Evolutionary conservation across 1,140 invertebrate species (phyloP).

Genomic region (Megalopta genalis): DNA sequence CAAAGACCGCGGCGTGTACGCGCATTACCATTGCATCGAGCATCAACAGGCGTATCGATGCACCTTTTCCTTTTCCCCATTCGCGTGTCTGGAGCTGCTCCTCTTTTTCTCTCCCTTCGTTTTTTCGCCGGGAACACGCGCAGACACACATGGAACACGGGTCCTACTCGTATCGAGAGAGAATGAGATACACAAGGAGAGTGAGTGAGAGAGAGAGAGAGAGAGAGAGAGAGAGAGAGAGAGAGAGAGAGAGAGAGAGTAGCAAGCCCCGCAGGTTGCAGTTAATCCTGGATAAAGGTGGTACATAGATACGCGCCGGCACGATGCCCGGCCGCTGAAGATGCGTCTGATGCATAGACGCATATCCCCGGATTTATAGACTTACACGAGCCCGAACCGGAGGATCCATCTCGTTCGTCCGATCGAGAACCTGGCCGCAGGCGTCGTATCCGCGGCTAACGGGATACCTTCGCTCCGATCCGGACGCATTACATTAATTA

Average conservation of each 20-base stretch:
- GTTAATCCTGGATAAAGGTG: background rate
- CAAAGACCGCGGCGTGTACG: background rate
- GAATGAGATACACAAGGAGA: too few species aligned
- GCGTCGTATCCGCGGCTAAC: background rate
- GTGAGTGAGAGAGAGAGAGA: too few species aligned
- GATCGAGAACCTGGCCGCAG: background rate
- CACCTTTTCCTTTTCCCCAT: background rate
- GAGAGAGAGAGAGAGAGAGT: background rate
- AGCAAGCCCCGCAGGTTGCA: background rate
- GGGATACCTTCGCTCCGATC: background rate
- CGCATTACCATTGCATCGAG: background rate
- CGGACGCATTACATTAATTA: background rate
- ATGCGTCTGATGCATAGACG: background rate
- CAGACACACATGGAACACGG: background rate
- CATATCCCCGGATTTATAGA: slow-evolving; percentile 1
- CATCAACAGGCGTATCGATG: slow-evolving; percentile 3
- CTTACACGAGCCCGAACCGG: background rate
- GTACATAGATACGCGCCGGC: background rate
- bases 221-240: too few species aligned
- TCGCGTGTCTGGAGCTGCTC: background rate
- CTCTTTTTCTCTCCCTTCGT: background rate
- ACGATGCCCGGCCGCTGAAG: background rate
- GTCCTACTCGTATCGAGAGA: too few species aligned
- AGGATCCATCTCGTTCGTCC: background rate
- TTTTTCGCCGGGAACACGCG: background rate